phyloP scores from a whole-genome alignment of 2,888 invertebrate genomes.

The Agriopis marginaria region DNA sequence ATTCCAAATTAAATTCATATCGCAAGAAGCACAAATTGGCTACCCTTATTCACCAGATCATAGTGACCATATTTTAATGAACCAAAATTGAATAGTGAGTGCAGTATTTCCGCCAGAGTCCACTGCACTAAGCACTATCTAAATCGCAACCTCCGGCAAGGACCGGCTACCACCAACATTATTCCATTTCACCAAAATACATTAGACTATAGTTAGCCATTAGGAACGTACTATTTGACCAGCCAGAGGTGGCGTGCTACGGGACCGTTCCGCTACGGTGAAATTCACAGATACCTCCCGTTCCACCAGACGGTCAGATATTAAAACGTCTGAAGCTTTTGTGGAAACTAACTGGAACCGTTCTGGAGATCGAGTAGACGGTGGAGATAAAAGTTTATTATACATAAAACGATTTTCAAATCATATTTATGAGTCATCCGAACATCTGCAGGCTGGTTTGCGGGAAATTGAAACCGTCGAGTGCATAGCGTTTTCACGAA shows the following conservation, averaged over 20 bases:
- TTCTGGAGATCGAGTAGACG: conserved; percentile 68
- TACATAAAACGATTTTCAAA: conserved; percentile 86
- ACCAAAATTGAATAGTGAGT: conserved; percentile 68
- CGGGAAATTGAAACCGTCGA: conserved; percentile 83
- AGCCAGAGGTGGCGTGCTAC: conserved; percentile 79
- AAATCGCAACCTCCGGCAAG: conserved; percentile 72
- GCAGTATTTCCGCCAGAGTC: conserved; percentile 60
- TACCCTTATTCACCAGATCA: conserved; percentile 50
- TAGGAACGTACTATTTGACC: conserved; percentile 83
- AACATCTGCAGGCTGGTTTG: conserved; percentile 82
- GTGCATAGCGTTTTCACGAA: conserved; percentile 83
- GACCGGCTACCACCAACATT: conserved; percentile 62
- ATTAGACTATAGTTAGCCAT: conserved; percentile 83
- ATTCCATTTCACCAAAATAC: conserved; percentile 81
- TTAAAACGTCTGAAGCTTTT: conserved; percentile 84
- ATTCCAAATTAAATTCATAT: not conserved
- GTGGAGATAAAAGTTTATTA: conserved; percentile 84
- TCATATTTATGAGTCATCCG: conserved; percentile 83
- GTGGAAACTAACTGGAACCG: conserved; percentile 78
- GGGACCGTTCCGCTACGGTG: conserved; percentile 71
- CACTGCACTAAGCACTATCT: conserved; percentile 69
- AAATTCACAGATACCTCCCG: conserved; percentile 80
- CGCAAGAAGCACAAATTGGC: conserved; percentile 20
- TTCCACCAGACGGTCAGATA: conserved; percentile 74
- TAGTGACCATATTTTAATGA: conserved; percentile 68